Base-by-base conservation (phyloP, 2,797 vertebrate species). In the Anisognathus igniventris region DNA sequence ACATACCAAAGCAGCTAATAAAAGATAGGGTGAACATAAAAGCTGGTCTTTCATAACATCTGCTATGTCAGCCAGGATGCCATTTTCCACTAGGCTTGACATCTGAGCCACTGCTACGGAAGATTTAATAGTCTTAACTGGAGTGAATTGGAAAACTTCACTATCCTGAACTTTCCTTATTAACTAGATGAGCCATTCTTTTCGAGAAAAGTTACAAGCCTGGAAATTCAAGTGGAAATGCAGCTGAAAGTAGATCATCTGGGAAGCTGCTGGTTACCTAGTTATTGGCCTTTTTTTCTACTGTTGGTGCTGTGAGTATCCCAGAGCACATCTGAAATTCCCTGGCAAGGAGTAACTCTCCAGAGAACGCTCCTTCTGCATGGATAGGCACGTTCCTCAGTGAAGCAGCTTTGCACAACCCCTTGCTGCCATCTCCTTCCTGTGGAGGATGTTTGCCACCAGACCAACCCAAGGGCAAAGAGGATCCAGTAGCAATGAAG, bases 211-310 rank as follows among this genome's bases (percentile, higher is more conserved):
- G 17, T 68, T 44, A 30, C 21, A 73, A 73, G 24, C 39, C 37
- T 90, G 31, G 37, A 83, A 79, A 85, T 82, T 62, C 21, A 68
- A 40, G 14, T 76, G 37, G 31, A 92, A 74, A n/a, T 66, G 25
- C 44, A 57, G 27, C 39, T 86, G 27, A 71, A 91, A 64, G 45
- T 25, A 47, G 15, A 62, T 66, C 3, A 20, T 42, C n/a, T 70
- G 68, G 31, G 53, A 91, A 91, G 45, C 51, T 85, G 37, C 31
- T 85, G 37, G 33, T 56, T 81, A 51, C 42, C 20, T 31, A 40
- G 31, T 44, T 73, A 30, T 47, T 65, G 45, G 23, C 9, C 18
- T 1, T 25, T 64, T 58, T 47, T 68, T 33, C 1, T 51, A 4
- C 40, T 50, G 4, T 50, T 86, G 57, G 31, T 87, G 8, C 73